Base-by-base conservation (phyloP, 2,888 invertebrate species). In the Lacanobia wlatinum region DNA sequence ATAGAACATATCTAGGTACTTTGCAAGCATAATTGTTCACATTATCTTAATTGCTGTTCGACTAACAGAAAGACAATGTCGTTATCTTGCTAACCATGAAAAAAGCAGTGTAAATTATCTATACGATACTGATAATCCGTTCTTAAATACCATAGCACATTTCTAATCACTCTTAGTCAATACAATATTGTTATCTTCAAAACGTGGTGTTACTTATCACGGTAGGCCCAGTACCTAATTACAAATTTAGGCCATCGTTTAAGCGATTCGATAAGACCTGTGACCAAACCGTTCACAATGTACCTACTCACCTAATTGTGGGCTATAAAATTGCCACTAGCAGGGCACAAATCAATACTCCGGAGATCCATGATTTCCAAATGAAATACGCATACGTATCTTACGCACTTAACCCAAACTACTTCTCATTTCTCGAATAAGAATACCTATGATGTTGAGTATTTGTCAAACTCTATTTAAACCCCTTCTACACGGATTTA, bases 91-190 rank as follows among this genome's bases (percentile, higher is more conserved):
- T 48, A 21, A 52, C 56, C 61, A 40, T 52, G 21, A 70, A 62
- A 69, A 59, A 18, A 16, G 21, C 5, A 18, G 34, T 40, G 28
- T 70, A 21, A 52, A 1, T 60, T 69, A 63, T 56, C 40, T 64
- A 55, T 12, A 40, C 10, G 18, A 43, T 40, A 40, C 18, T 21
- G 21, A 65, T 34, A 75, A 66, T 65, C 40, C 21, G 12, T 73
- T 55, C 34, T 23, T 50, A n/a, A 50, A 46, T 63, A 52, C 60
- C 78, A 8, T 78, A 78, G 64, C 73, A 71, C 73, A 69, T 68
- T 70, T 60, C 21, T 53, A 53, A 60, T 77, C 16, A 38, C 46
- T 34, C 18, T 75, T 48, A 23, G n/a, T 40, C 34, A 75, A 75
- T 68, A 60, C 16, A 50, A 50, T 56, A 50, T n/a, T 72, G 10